Base-by-base conservation (phyloP, 2,888 invertebrate genomes). In the Eilema sororculum region DNA sequence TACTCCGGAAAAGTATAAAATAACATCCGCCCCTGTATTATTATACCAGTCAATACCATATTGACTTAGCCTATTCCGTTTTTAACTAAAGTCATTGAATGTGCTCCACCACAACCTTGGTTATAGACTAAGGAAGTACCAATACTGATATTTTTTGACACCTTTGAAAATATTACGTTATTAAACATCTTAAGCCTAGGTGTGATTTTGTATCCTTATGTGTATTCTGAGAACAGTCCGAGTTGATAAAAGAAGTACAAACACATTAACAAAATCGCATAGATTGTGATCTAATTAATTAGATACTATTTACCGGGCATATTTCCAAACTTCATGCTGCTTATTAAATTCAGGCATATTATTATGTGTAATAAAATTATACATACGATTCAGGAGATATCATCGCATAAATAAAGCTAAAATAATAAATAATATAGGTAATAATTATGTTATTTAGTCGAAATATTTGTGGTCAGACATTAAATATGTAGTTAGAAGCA, bases 1-100 rank as follows among this genome's bases (percentile, higher is more conserved):
- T 59, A 62, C 62, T 65, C 67, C 68, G 63, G 46, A 52, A 63
- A 57, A 57, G 57, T 33, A 30, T 65, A 65, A 57, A 65, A 65
- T 57, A 65, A 52, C 66, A 66, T 59, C 37, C 59, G 65, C 67
- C 63, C 63, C 65, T 52, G 22, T 46, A 9, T 37, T 41, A 24
- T 41, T 24, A 25, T 41, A 57, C 20, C 57, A 30, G 33, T 16
- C 33, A 20, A 30, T 28, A 28, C n/a, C n/a, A 13, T n/a, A 37
- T 10, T 41, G 59, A 30, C 28, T 46, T 60, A n/a, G 22, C 20
- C 33, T 13, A 61, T 41, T 41, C 37, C 9, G 6, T 62, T 24
- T 24, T 13, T 3, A 41, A 12, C 9, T 52, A 52, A 8, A 52
- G n/a, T n/a, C n/a, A n/a, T 52, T 52, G 20, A 20, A 46, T n/a